Conservation (phyloP, 2,888 invertebrate species). For the Argynnis bischoffii region DNA sequence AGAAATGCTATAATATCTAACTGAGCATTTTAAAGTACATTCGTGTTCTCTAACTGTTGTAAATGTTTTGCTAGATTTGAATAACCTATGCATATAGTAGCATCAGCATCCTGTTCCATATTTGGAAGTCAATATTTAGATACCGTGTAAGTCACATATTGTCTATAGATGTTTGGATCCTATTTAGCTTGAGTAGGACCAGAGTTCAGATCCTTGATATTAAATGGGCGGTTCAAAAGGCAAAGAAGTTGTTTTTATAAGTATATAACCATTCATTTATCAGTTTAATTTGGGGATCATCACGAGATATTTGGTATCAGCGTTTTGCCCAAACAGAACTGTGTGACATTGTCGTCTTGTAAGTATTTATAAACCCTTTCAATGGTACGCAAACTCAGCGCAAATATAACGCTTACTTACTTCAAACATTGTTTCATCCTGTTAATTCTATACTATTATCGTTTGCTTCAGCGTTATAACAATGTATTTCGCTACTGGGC, state of each 20-base stretch:
- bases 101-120: constrained; percentile 59
- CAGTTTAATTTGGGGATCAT: constrained; percentile 66
- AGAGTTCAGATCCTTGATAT: constrained; percentile 67
- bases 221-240: constrained; percentile 46
- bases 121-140: constrained; percentile 52
- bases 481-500: constrained; percentile 79
- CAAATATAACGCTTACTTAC: constrained; percentile 75
- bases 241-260: constrained; percentile 45
- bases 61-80: constrained; percentile 64
- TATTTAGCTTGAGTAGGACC: constrained; percentile 72
- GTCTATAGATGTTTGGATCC: constrained; percentile 58
- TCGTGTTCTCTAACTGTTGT: constrained; percentile 57
- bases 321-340: constrained; percentile 59
- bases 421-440: constrained; percentile 42
- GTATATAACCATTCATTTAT: constrained; percentile 65
- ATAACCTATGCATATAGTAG: constrained; percentile 57
- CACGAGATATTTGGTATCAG: constrained; percentile 64
- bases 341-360: constrained; percentile 75
- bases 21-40: constrained; percentile 57
- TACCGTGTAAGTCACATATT: constrained; percentile 53
- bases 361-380: constrained; percentile 71
- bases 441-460: constrained; percentile 72
- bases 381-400: constrained; percentile 70
- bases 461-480: constrained; percentile 81
- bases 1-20: constrained; percentile 65